Percentiles rank a stretch among this genome's conserved stretches.
Conservation (phyloP, 2,888 invertebrate species). For the Scaptomyza parva region DNA sequence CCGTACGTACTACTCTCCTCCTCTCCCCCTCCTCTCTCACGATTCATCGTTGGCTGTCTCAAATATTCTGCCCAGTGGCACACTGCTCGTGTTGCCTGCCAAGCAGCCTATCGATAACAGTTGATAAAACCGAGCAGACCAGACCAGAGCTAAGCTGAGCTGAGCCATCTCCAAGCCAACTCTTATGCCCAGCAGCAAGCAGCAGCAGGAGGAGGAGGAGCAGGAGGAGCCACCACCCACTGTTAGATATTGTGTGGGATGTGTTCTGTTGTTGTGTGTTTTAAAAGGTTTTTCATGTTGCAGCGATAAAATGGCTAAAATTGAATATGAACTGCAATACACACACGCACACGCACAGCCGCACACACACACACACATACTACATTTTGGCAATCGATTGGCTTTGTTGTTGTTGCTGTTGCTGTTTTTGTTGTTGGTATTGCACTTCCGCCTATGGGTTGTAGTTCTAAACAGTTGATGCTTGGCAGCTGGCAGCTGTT, state of each 20-base stretch:
- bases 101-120: slow-evolving; percentile 66
- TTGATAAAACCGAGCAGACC: slow-evolving; percentile 57
- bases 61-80: not conserved
- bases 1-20: not conserved
- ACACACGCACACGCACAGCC: slow-evolving; percentile 16
- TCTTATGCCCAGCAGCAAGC: slow-evolving; percentile 36
- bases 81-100: slow-evolving; percentile 36
- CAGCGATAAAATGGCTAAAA: slow-evolving; percentile 74
- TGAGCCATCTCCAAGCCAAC: too few relatives aligned
- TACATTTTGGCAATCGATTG: slow-evolving; percentile 56
- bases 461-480: slow-evolving; percentile 19
- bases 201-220: too few relatives aligned
- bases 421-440: slow-evolving; percentile 10
- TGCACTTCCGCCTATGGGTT: slow-evolving; percentile 45
- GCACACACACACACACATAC: slow-evolving; percentile 6
- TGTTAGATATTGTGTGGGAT: not conserved
- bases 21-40: not conserved
- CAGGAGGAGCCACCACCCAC: slow-evolving; percentile 58
- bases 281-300: slow-evolving; percentile 77
- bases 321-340: slow-evolving; percentile 69
- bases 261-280: slow-evolving; percentile 38
- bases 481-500: not conserved
- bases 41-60: too few relatives aligned
- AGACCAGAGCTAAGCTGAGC: not conserved
- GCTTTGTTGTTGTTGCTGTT: slow-evolving; percentile 12